Base-by-base conservation (phyloP, 2,113 vertebrate species). In the Thamnophis sirtalis region DNA sequence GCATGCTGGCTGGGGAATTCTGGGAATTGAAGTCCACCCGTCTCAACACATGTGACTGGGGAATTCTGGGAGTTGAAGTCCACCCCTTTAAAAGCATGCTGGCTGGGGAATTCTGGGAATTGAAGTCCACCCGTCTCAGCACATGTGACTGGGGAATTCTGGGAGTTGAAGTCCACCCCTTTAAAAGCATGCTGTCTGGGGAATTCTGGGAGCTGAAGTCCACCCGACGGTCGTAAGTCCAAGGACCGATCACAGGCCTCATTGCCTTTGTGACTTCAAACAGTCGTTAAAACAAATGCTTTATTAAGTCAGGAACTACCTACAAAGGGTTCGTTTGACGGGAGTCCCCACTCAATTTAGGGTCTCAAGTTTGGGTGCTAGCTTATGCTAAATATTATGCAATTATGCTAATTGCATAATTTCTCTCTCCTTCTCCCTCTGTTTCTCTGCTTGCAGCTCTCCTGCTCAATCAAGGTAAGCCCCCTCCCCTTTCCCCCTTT, bases 391-490 rank as follows among this genome's bases (percentile, higher is more conserved):
- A 26, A 26, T 60, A 26, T 60, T 60, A 60, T 60, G 58, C 24
- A 60, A 60, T 60, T 60, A 26, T 60, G 8, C 22, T 60, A 24
- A 58, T 9, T 38, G 19, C 54, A 7, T 53, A 51, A 85, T 85
- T 38, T 93, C 80, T 88, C 50, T 28, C 15, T 92, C 33, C 89
- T 73, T 5, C 49, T 89, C 38, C 88, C 91, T 80, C 28, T 90
- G 3, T 63, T 53, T 63, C 80, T 80, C 26, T 50, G 48, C 1
- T 55, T 33, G 26, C 90, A 96, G 95, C 95, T 33, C 96, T 96
- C 55, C 92, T 96, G 84, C 97, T 98, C 89, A 98, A 95, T 96
- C 98, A 99, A 98, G 98, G 98, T 99, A 97, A 98, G 98, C 92
- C 2, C 58, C 0, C 0, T 55, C 68, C 68, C 60, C 11, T 24